Percentiles rank a stretch among this genome's conserved stretches.
phyloP scores from a whole-genome alignment of 1,140 invertebrate genomes.

The Alviniconcha marisindica region DNA sequence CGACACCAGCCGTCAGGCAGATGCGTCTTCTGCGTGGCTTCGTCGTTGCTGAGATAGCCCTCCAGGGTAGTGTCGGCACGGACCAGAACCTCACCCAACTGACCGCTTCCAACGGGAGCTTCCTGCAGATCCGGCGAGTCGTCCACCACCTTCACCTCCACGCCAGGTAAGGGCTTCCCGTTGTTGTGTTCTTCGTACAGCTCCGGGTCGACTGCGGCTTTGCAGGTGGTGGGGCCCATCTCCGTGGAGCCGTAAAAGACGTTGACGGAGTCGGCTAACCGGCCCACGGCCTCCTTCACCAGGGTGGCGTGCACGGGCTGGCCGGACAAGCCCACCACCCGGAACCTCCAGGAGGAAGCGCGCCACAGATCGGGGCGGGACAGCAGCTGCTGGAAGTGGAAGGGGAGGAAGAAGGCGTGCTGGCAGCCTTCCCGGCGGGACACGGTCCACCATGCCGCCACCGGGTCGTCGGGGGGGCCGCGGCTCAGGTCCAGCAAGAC shows the following conservation, averaged over 20 bases:
- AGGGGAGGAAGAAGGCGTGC: not conserved
- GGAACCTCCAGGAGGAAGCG: not conserved
- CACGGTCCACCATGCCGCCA: not conserved
- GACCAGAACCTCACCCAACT: not conserved
- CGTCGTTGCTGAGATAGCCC: conserved; percentile 4
- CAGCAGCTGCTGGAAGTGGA: not conserved
- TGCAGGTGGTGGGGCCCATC: not conserved
- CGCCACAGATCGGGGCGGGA: not conserved
- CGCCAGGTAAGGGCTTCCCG: conserved; percentile 8
- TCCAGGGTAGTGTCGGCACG: not conserved
- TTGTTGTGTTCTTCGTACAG: not conserved
- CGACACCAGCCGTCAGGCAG: not conserved
- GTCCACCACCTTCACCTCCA: conserved; percentile 12
- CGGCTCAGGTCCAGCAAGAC: conserved; percentile 16
- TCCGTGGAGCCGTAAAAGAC: conserved; percentile 13
- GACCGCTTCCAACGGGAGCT: not conserved
- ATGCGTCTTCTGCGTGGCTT: not conserved
- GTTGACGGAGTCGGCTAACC: not conserved
- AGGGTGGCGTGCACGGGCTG: not conserved
- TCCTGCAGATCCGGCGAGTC: not conserved
- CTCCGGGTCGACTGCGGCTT: not conserved
- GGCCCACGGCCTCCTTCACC: not conserved
- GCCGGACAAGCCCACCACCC: not conserved
- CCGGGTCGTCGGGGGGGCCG: not conserved
- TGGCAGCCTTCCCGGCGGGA: not conserved